Conservation (phyloP, 2,888 invertebrate species). For the Heliconius cydno region DNA sequence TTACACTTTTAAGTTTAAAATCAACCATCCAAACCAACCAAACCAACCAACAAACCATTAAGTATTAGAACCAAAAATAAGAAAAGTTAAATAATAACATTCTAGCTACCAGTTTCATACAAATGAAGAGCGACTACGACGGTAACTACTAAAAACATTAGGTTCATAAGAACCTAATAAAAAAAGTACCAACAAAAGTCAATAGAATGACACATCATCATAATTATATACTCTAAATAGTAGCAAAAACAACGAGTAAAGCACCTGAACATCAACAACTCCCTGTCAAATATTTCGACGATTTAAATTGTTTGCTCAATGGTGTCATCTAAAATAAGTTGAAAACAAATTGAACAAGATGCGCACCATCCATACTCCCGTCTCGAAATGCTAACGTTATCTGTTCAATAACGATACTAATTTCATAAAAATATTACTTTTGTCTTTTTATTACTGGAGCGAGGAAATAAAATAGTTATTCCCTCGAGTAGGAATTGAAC, state of each 20-base stretch:
- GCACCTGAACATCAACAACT: background rate
- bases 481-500: no score
- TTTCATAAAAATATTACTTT: no score
- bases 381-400: background rate
- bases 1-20: no score
- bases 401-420: no score
- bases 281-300: constrained; percentile 13
- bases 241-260: background rate
- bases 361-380: background rate
- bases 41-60: no score
- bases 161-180: background rate
- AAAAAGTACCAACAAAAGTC: background rate
- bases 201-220: constrained; percentile 5
- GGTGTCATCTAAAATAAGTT: constrained; percentile 23
- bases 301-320: constrained; percentile 9
- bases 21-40: no score
- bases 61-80: background rate
- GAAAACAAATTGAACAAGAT: constrained; percentile 15
- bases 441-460: no score
- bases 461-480: no score
- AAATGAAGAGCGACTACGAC: constrained; percentile 28
- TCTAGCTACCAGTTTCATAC: no score
- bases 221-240: constrained; percentile 9
- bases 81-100: constrained; percentile 22
- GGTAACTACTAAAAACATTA: constrained; percentile 35